phyloP scores from a whole-genome alignment of 2,113 vertebrate genomes.

The Microcebus ravelobensis region DNA sequence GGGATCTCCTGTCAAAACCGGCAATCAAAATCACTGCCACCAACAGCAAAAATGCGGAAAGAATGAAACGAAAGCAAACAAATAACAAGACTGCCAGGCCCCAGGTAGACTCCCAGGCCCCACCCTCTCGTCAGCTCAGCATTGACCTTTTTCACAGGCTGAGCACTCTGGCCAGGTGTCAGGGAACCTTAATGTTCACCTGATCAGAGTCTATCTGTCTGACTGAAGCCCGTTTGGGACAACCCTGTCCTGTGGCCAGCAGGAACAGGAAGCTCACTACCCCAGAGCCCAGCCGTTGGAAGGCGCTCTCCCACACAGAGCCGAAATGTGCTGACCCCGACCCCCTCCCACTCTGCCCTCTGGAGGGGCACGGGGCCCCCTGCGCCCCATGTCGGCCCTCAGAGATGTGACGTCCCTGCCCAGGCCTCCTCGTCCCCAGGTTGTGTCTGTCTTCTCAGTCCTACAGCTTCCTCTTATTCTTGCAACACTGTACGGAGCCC shows the following conservation, averaged over 20 bases:
- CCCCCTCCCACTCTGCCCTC: no score
- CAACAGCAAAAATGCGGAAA: background rate
- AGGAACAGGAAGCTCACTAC: background rate
- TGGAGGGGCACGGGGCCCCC: background rate
- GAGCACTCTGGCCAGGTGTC: background rate
- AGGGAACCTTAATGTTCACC: background rate
- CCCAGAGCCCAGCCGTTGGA: background rate
- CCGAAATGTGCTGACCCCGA: background rate
- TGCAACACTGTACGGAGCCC: background rate
- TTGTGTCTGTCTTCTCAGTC: background rate
- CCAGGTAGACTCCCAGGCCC: background rate
- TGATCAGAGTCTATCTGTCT: accelerated
- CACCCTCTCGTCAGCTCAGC: background rate
- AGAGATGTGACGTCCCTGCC: accelerated
- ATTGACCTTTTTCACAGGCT: background rate
- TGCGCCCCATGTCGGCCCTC: background rate
- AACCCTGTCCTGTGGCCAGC: background rate
- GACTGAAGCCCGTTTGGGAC: background rate
- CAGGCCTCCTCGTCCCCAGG: background rate
- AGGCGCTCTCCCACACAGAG: background rate
- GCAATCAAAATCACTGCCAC: background rate
- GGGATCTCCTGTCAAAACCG: background rate
- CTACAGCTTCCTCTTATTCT: background rate
- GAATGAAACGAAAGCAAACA: background rate
- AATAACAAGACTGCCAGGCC: background rate